These are phyloP conservation scores for Dendrolimus houi DNA, from an alignment of 2,888 invertebrate species.

Conservation along the genomic window DNA sequence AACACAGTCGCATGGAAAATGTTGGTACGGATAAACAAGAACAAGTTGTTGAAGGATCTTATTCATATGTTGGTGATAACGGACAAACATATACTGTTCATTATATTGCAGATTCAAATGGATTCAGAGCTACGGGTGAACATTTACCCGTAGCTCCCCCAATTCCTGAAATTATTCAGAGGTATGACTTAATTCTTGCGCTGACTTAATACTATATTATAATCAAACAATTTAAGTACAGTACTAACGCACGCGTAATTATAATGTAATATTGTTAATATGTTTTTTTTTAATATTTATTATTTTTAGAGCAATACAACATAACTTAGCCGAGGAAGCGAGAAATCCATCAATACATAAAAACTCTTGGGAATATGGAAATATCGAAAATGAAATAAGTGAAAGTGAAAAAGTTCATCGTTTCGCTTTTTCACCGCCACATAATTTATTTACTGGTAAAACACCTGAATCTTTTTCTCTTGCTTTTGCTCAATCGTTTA, in stretches of 20 bases:
- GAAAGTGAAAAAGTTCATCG: constrained; percentile 34
- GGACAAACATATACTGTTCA: constrained; percentile 78
- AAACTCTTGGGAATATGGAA: constrained; percentile 49
- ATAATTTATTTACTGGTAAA: constrained; percentile 59
- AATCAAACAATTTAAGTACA: background rate
- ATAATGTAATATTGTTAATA: background rate
- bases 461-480: constrained; percentile 68
- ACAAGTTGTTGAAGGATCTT: constrained; percentile 78
- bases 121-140: constrained; percentile 85
- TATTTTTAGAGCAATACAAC: constrained; percentile 52
- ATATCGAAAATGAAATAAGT: constrained; percentile 31
- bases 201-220: background rate
- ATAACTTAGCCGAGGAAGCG: constrained; percentile 67
- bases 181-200: constrained; percentile 33
- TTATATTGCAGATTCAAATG: constrained; percentile 85
- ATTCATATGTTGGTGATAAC: constrained; percentile 79
- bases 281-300: constrained; percentile 3
- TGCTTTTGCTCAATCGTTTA: constrained; percentile 40
- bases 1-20: constrained; percentile 75
- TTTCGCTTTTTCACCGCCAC: constrained; percentile 29
- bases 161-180: constrained; percentile 81
- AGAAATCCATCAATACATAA: constrained; percentile 47
- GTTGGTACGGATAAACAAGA: constrained; percentile 76
- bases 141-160: constrained; percentile 87
- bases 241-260: background rate